These are phyloP conservation scores for Balaenoptera acutorostrata DNA, from an alignment of 2,113 vertebrate species.

Conservation along the genomic window DNA sequence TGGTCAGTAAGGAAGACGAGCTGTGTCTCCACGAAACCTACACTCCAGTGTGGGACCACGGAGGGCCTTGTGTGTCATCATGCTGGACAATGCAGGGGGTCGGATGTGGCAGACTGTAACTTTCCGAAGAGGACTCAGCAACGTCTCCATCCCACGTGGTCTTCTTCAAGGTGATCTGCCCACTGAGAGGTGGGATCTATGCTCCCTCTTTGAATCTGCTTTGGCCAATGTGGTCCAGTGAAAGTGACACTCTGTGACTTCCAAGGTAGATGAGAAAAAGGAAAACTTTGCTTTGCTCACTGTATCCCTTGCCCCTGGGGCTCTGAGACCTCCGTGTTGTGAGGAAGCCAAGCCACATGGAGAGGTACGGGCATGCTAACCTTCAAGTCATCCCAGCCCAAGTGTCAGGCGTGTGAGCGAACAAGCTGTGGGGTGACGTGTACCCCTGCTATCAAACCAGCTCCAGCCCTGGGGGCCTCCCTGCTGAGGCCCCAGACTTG, in stretches of 20 bases:
- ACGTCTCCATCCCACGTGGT: not conserved
- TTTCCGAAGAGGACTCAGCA: not conserved
- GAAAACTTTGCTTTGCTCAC: not conserved
- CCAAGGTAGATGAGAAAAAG: not conserved
- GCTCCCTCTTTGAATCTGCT: not conserved
- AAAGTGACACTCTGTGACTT: not conserved
- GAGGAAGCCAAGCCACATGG: not conserved
- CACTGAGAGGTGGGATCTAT: not conserved
- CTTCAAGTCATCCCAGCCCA: not conserved
- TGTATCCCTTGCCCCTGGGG: not conserved
- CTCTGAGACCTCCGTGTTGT: not conserved
- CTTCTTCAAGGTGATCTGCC: not conserved
- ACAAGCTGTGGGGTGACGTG: not conserved
- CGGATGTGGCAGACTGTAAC: not conserved
- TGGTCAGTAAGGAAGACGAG: not conserved
- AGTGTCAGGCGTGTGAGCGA: not conserved
- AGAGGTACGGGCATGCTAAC: rapidly evolving
- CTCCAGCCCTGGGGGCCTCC: not conserved
- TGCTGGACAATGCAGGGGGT: rapidly evolving
- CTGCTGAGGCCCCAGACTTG: no score
- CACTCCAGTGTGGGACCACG: rapidly evolving
- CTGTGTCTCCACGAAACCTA: not conserved
- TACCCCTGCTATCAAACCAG: no score
- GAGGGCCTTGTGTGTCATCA: not conserved
- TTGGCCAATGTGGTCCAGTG: no score